phyloP scores from a whole-genome alignment of 2,113 vertebrate species.

The Rafetus swinhoei region DNA sequence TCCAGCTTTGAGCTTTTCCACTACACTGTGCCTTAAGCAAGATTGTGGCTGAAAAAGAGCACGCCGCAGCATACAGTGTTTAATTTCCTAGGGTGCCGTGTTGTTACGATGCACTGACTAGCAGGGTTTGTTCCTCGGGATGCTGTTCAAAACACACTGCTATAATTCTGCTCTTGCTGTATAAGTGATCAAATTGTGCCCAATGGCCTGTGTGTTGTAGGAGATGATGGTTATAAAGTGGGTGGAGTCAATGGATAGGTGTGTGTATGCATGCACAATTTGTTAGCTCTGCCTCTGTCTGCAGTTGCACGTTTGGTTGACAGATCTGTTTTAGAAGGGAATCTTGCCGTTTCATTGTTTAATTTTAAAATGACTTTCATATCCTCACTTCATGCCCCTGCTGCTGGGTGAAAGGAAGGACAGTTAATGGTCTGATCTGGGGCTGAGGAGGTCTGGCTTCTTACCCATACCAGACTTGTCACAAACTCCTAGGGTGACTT shows the following conservation, averaged over 20 bases:
- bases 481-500: background rate
- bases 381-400: constrained; percentile 36
- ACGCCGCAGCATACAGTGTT: background rate
- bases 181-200: background rate
- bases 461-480: background rate
- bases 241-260: background rate
- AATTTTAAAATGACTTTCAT: constrained; percentile 4
- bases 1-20: background rate
- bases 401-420: constrained; percentile 57
- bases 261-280: constrained; percentile 36
- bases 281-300: constrained; percentile 6
- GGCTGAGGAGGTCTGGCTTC: background rate
- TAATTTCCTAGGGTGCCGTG: background rate
- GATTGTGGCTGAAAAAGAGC: background rate
- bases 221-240: background rate
- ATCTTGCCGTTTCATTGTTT: constrained; percentile 20
- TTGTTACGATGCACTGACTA: background rate
- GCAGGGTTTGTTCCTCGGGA: background rate
- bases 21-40: background rate
- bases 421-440: background rate
- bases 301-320: background rate
- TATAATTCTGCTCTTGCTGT: background rate
- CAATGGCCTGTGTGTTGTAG: background rate
- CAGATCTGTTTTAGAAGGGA: constrained; percentile 35
- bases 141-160: background rate